These are phyloP conservation scores for Amiota minor DNA, from an alignment of 2,888 invertebrate genomes.

Conservation along the genomic window DNA sequence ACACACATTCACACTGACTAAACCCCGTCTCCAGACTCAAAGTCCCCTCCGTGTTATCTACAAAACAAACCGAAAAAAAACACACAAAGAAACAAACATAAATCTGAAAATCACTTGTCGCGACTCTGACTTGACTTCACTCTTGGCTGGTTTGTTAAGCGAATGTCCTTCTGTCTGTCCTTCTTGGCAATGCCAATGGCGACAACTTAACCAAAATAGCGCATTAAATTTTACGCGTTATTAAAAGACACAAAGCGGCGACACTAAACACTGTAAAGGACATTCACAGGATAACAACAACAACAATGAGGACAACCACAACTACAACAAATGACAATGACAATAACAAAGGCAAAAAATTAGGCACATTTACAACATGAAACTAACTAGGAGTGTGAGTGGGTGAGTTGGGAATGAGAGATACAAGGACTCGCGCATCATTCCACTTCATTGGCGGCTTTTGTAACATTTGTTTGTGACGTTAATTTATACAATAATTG, in stretches of 20 bases:
- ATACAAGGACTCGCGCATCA: slow-evolving; percentile 51
- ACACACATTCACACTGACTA: not conserved
- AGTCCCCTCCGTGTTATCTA: slow-evolving; percentile 28
- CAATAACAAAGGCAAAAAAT: slow-evolving; percentile 62
- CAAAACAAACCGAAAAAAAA: not conserved
- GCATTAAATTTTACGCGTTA: slow-evolving; percentile 68
- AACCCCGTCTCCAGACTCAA: slow-evolving; percentile 26
- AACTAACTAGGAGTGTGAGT: slow-evolving; percentile 35
- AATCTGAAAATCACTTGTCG: slow-evolving; percentile 72
- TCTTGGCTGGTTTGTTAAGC: not conserved
- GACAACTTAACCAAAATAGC: slow-evolving; percentile 40
- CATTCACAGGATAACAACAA: slow-evolving; percentile 50
- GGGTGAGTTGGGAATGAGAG: not conserved
- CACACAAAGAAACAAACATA: slow-evolving; percentile 45
- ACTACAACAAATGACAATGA: slow-evolving; percentile 54
- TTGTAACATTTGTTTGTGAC: slow-evolving; percentile 75
- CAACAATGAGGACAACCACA: slow-evolving; percentile 50
- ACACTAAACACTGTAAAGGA: slow-evolving; percentile 21
- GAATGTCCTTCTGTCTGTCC: slow-evolving; percentile 32
- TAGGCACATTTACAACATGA: slow-evolving; percentile 63
- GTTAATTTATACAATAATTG: slow-evolving; percentile 73
- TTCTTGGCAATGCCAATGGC: not conserved
- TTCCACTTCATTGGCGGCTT: slow-evolving; percentile 74
- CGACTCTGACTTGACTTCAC: slow-evolving; percentile 45
- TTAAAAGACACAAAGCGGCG: slow-evolving; percentile 53